A percentile compares a stretch with the other conserved stretches of the same genome.
Conservation (phyloP, 2,888 invertebrate species). For the Hecatera dysodea region DNA sequence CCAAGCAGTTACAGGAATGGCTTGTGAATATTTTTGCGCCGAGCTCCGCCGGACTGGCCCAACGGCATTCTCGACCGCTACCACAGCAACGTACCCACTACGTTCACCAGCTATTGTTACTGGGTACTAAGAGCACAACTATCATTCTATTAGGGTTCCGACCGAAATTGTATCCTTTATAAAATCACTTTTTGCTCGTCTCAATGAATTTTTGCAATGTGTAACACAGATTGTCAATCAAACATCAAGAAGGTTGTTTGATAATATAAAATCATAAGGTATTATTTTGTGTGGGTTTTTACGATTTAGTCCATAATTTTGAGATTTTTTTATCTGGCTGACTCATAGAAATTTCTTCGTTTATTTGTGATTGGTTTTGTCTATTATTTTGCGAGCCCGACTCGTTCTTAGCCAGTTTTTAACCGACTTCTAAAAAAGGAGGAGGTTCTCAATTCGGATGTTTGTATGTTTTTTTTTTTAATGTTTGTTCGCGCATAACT, state of each 20-base stretch:
- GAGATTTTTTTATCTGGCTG: too few species aligned
- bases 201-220: too few species aligned
- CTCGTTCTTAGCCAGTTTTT: too few species aligned
- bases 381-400: too few species aligned
- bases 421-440: too few species aligned
- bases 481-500: too few species aligned
- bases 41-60: constrained; percentile 80
- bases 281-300: too few species aligned
- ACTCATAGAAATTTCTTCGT: too few species aligned
- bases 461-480: too few species aligned
- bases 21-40: constrained; percentile 80
- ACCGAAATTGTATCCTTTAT: not conserved
- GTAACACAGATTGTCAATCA: not conserved
- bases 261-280: not conserved
- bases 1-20: constrained; percentile 77
- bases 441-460: too few species aligned
- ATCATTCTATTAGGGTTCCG: not conserved
- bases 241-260: not conserved
- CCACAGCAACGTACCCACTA: constrained; percentile 61
- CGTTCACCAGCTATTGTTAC: constrained; percentile 46
- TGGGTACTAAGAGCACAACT: not conserved
- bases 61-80: constrained; percentile 82
- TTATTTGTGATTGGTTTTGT: too few species aligned
- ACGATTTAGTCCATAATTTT: too few species aligned
- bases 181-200: not conserved